Percentiles rank a stretch among this genome's conserved stretches.
Conservation (phyloP, 1,140 invertebrate species). For the Trichonephila clavata region DNA sequence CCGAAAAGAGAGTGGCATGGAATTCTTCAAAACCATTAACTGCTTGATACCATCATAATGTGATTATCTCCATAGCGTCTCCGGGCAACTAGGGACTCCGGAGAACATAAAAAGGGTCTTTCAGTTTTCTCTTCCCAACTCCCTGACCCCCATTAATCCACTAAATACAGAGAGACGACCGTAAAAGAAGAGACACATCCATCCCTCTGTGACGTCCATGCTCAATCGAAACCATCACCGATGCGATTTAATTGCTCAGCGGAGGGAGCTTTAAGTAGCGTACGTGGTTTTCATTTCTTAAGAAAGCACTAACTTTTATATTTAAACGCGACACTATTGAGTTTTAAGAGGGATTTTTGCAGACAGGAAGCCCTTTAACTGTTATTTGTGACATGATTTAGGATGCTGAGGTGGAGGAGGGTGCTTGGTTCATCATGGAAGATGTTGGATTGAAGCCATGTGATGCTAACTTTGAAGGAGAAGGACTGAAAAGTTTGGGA, state of each 20-base stretch:
- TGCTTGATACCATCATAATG: constrained; percentile 5
- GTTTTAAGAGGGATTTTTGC: neutral
- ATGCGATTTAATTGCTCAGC: neutral
- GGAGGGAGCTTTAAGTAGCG: neutral
- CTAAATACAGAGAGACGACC: constrained; percentile 10
- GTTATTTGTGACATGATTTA: constrained; percentile 17
- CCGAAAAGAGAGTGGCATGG: neutral
- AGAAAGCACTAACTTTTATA: constrained; percentile 12
- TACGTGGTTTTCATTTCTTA: constrained; percentile 12
- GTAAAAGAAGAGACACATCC: constrained; percentile 35
- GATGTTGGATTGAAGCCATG: too few species aligned
- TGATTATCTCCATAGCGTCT: neutral
- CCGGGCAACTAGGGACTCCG: neutral
- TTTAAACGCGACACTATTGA: neutral
- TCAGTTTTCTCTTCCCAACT: neutral
- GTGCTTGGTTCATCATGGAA: too few species aligned
- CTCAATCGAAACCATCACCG: constrained; percentile 22
- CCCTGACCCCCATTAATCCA: constrained; percentile 47
- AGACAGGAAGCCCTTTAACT: constrained; percentile 2
- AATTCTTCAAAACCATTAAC: constrained; percentile 21
- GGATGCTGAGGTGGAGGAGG: neutral
- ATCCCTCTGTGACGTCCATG: constrained; percentile 6
- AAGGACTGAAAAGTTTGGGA: too few species aligned
- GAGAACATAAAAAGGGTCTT: constrained; percentile 28
- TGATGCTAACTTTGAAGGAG: too few species aligned